Evolutionary conservation across 2,888 invertebrate genomes (phyloP), one percentile per base, ranked within the genome.

Genomic region (Myathropa florea): DNA sequence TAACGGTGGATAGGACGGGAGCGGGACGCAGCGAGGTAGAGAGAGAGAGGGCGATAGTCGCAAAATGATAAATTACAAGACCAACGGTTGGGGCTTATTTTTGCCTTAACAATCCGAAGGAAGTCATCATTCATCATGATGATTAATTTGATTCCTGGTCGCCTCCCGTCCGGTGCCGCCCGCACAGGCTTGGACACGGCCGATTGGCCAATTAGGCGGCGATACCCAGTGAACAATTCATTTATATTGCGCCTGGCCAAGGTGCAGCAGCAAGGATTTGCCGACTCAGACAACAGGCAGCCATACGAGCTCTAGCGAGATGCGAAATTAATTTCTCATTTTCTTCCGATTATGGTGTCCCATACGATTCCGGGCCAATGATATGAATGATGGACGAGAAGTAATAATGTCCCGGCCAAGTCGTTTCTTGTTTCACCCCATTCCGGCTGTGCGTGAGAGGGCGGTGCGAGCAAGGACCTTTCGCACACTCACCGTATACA

Each of bases 111-210:
- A 83, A 83, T 86, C 67, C 70, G 71, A 63, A 55, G 73, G 73
- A 75, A 75, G 86, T 73, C 78, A 83, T 83, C 86, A 86, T 86
- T 86, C 86, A 86, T 86, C 86, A 86, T 79, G 83, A 79, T 86
- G 86, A 86, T 86, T 86, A 83, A 86, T 86, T 86, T 65, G 83
- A 79, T 72, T 86, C 55, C 68, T 57, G 73, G 63, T 39, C 65
- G 61, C 59, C 60, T 73, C 78, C 83, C 60, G 46, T 12, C 55
- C 39, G 39, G n/a, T 9, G 21, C 55, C 21, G 10, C 23, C 12
- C 21, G 55, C 21, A n/a, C 55, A 23, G 23, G 23, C 23, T 9
- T 59, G 64, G 28, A 81, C 71, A 78, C 57, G 68, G 65, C 83
- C 86, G 68, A 86, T 86, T 78, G 86, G 70, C 83, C 83, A 86